Conservation (phyloP, 2,797 vertebrate genomes). For the Myotis planiceps region DNA sequence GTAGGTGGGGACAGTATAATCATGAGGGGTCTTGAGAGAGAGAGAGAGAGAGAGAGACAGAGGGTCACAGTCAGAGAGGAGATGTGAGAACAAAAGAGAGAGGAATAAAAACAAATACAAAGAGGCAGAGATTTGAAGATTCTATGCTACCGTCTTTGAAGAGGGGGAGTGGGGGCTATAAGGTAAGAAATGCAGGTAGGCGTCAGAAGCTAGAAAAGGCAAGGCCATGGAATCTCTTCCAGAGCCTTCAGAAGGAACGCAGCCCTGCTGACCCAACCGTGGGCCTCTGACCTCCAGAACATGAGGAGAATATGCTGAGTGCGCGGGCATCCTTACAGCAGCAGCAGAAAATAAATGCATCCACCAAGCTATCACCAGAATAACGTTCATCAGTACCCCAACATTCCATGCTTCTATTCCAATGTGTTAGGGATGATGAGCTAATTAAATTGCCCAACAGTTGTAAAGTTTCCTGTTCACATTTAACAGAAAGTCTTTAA, state of each 20-base stretch:
- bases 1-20: too few relatives aligned
- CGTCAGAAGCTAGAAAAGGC: neutral
- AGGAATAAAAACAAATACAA: neutral
- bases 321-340: neutral
- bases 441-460: neutral
- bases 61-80: neutral
- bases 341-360: neutral
- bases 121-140: neutral
- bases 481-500: neutral
- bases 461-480: neutral
- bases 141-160: neutral
- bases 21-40: neutral
- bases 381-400: neutral
- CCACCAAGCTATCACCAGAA: neutral
- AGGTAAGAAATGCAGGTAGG: accelerated
- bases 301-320: neutral
- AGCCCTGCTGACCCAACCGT: too few relatives aligned
- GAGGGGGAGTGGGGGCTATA: neutral
- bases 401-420: neutral
- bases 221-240: neutral
- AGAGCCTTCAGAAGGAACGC: neutral
- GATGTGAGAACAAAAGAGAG: neutral
- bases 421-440: neutral
- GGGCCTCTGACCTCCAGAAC: neutral
- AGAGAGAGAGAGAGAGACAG: neutral